Evolutionary conservation across 2,113 vertebrate genomes (phyloP).

Genomic region (Psilopsiagon aymara): DNA sequence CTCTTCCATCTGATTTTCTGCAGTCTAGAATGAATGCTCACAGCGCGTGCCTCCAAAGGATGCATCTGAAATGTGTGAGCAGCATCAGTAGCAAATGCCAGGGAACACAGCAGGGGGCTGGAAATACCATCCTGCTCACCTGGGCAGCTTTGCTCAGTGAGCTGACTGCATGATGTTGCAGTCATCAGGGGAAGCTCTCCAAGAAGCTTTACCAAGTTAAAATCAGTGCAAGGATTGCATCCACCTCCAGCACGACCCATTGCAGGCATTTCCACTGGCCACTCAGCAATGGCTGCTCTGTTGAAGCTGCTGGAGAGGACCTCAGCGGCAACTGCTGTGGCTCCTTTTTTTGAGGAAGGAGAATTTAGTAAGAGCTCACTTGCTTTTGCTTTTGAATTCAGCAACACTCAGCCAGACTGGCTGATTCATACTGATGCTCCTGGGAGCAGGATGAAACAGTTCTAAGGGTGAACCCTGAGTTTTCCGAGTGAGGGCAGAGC

Average conservation of each 20-base stretch:
- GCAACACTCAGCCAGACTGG: neutral
- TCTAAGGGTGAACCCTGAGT: neutral
- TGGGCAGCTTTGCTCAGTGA: neutral
- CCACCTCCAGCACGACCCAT: neutral
- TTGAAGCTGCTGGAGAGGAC: neutral
- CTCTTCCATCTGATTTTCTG: neutral
- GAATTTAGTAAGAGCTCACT: neutral
- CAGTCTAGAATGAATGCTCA: neutral
- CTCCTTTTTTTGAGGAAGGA: neutral
- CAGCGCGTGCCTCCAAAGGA: neutral
- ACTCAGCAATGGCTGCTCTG: neutral
- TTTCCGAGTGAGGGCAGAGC: neutral
- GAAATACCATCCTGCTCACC: neutral
- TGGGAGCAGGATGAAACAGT: neutral
- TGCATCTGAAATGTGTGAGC: neutral
- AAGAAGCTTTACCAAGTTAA: neutral
- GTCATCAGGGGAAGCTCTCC: neutral
- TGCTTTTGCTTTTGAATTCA: neutral
- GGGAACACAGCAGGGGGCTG: neutral
- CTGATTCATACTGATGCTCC: neutral
- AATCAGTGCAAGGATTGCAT: neutral
- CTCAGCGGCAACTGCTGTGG: neutral
- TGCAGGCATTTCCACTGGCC: fast-evolving
- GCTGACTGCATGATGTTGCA: fast-evolving
- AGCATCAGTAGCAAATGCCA: fast-evolving